Evolutionary conservation across 2,797 vertebrate genomes (phyloP).

Genomic region (Pitangus sulphuratus): DNA sequence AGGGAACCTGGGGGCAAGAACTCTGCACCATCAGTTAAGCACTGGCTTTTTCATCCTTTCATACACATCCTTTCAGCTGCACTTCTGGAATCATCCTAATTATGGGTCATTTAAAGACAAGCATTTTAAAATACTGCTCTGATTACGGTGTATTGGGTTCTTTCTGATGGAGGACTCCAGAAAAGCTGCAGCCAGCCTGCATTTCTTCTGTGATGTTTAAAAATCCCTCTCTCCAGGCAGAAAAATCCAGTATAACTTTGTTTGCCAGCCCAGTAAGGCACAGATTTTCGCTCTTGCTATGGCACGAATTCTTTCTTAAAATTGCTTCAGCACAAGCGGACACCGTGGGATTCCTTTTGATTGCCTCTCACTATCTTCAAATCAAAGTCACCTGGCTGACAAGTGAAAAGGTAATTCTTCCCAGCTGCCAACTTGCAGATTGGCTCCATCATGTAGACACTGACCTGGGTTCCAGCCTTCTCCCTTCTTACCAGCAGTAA

Average conservation of each 20-base stretch:
- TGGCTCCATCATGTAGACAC: not conserved
- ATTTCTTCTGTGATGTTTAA: not conserved
- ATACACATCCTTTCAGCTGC: not conserved
- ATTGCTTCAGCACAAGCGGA: not conserved
- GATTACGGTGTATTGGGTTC: not conserved
- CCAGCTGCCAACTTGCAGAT: not conserved
- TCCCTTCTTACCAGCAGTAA: not conserved
- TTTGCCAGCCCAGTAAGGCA: not conserved
- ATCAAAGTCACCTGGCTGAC: not conserved
- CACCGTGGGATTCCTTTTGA: not conserved
- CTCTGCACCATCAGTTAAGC: not conserved
- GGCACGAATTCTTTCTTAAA: not conserved
- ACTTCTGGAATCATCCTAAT: not conserved
- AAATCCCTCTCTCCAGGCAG: not conserved
- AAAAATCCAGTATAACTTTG: not conserved
- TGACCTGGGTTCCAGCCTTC: not conserved
- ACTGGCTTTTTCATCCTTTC: not conserved
- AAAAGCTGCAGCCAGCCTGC: not conserved
- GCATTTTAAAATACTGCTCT: not conserved
- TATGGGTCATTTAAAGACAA: not conserved
- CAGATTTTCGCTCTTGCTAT: not conserved
- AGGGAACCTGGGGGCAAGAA: not conserved
- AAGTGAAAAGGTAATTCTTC: not conserved
- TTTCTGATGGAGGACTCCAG: not conserved
- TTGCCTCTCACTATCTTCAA: not conserved